Evolutionary conservation across 2,888 invertebrate species (phyloP).

Genomic region (Dromius quadrimaculatus): DNA sequence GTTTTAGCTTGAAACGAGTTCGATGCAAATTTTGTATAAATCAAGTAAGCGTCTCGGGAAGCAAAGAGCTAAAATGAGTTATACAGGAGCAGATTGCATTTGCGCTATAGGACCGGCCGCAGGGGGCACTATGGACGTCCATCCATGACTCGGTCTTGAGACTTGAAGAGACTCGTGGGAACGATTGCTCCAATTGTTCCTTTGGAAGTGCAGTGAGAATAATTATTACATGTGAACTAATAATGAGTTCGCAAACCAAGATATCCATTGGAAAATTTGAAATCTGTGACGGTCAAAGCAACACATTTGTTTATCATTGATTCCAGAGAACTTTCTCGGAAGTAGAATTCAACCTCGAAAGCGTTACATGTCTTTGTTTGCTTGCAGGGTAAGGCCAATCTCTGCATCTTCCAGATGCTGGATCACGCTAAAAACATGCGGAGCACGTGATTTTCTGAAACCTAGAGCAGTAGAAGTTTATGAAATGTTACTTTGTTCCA

Average conservation of each 20-base stretch:
- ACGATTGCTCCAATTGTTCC: not conserved
- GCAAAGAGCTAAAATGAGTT: slow-evolving; percentile 39
- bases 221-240: slow-evolving; percentile 14
- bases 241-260: too few species aligned
- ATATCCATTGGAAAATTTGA: too few species aligned
- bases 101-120: slow-evolving; percentile 4
- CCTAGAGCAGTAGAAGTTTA: not conserved
- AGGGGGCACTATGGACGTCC: slow-evolving; percentile 5
- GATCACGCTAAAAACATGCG: not conserved
- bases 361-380: too few species aligned
- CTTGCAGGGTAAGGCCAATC: too few species aligned
- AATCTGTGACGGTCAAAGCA: too few species aligned
- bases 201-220: slow-evolving; percentile 11
- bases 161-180: slow-evolving; percentile 7
- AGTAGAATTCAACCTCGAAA: too few species aligned
- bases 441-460: not conserved
- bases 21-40: slow-evolving; percentile 33
- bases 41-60: slow-evolving; percentile 19
- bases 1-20: slow-evolving; percentile 34
- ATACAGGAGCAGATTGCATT: slow-evolving; percentile 39
- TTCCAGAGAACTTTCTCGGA: too few species aligned
- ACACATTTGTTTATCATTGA: too few species aligned
- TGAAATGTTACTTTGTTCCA: not conserved
- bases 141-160: not conserved
- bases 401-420: too few species aligned